A percentile compares a stretch with the other conserved stretches of the same genome.
phyloP scores from a whole-genome alignment of 1,140 invertebrate species.

The Vollenhovia emeryi region DNA sequence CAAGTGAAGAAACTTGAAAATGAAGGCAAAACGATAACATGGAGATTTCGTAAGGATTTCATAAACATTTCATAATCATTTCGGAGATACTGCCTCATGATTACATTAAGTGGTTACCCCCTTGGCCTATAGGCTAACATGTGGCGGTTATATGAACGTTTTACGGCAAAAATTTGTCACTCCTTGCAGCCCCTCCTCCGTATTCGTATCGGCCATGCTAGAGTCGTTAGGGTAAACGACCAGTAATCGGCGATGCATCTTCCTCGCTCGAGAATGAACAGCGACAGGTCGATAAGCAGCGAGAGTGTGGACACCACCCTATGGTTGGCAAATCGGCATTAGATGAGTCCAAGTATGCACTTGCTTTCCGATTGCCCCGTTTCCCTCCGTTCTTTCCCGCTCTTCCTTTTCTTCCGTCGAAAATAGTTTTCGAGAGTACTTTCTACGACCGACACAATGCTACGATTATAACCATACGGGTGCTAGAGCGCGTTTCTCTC shows the following conservation, averaged over 20 bases:
- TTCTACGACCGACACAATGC: slow-evolving; percentile 36
- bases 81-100: too few species aligned
- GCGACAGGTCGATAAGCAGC: slow-evolving; percentile 62
- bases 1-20: too few species aligned
- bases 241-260: slow-evolving; percentile 54
- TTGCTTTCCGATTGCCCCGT: neutral
- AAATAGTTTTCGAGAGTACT: slow-evolving; percentile 6
- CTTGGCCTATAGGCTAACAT: too few species aligned
- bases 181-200: too few species aligned
- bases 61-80: too few species aligned
- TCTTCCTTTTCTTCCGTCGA: neutral
- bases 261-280: slow-evolving; percentile 46
- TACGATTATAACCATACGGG: neutral
- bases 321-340: slow-evolving; percentile 61
- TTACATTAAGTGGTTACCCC: too few species aligned
- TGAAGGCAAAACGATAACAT: too few species aligned
- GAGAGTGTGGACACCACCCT: slow-evolving; percentile 61
- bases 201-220: neutral
- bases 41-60: too few species aligned
- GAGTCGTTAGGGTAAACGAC: slow-evolving; percentile 35
- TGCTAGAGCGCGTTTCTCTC: neutral
- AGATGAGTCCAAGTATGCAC: slow-evolving; percentile 54
- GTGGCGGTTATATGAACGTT: neutral
- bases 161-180: neutral
- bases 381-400: neutral